phyloP scores from a whole-genome alignment of 2,113 vertebrate species.

The Picathartes gymnocephalus region DNA sequence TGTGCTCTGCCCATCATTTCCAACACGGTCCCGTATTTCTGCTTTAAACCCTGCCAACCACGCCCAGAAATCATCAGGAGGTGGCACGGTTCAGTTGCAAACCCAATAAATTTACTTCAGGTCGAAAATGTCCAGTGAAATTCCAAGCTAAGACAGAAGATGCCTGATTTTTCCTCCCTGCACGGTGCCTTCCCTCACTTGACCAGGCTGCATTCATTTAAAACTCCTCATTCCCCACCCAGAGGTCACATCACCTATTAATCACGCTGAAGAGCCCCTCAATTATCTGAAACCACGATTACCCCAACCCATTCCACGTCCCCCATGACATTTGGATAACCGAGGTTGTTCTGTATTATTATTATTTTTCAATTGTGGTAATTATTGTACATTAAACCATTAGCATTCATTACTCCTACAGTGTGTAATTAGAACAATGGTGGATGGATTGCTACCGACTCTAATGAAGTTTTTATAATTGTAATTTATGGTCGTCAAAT shows the following conservation, averaged over 20 bases:
- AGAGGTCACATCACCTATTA: slow-evolving; percentile 55
- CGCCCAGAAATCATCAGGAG: background rate
- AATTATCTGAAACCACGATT: slow-evolving; percentile 48
- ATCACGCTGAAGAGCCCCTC: slow-evolving; percentile 53
- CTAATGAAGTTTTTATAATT: slow-evolving; percentile 84
- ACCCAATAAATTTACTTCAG: background rate
- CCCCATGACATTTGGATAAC: slow-evolving; percentile 58
- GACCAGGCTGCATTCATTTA: background rate
- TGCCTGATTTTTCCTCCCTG: background rate
- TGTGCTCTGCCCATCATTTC: background rate
- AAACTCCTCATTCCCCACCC: slow-evolving; percentile 28
- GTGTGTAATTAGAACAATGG: slow-evolving; percentile 79
- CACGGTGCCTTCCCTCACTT: background rate
- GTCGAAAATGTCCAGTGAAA: background rate
- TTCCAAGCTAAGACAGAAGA: background rate
- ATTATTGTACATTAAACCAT: slow-evolving; percentile 80
- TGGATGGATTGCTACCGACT: slow-evolving; percentile 75
- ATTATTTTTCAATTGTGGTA: slow-evolving; percentile 78
- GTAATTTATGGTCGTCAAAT: slow-evolving; percentile 79
- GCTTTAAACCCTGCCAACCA: background rate
- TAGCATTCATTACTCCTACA: slow-evolving; percentile 81
- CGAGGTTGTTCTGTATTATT: slow-evolving; percentile 70
- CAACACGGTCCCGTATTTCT: background rate
- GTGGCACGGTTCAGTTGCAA: background rate
- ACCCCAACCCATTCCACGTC: slow-evolving; percentile 34